Base-by-base conservation (phyloP, 2,888 invertebrate species). In the Mesorhabditis spiculigera region DNA sequence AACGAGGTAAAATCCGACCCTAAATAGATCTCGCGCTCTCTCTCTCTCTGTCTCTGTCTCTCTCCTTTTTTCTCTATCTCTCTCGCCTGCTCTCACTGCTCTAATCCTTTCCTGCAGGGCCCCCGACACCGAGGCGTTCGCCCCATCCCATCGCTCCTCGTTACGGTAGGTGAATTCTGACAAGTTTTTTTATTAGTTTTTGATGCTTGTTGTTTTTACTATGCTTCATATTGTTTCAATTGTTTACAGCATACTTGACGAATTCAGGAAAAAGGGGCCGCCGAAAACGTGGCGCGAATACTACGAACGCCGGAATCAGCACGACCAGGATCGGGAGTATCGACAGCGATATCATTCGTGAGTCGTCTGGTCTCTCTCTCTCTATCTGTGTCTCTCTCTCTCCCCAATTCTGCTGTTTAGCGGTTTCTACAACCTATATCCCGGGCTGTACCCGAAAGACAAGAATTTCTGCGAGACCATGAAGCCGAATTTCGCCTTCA, bases 401-500 rank as follows among this genome's bases (percentile, higher is more conserved):
- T 10, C 43, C 5, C 6, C 5, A 41, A 50, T 2, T 13, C 58
- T n/a, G 10, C 1, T 1, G 2, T 50, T 10, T n/a, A 50, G 67
- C 43, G 10, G 10, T 42, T 13, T n/a, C 62, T 75, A 45, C 68
- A 75, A 72, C 61, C 70, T 75, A n/a, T 78, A 78, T 44, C 78
- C 78, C 10, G 73, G 73, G 5, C 71, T 77, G 42, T 73, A 73
- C 65, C 76, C 74, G 41, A 78, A 78, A 62, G 75, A 77, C 50
- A 68, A 70, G 28, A 63, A 44, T 5, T 82, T 77, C 63, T 82
- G 82, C 65, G 66, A 73, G 16, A 73, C 78, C 44, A 79, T 82
- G 80, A 73, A 72, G 42, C 74, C 72, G 41, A 74, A 75, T 70
- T 82, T 82, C 66, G 80, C 80, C 0, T 82, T 75, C 69, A 82